Evolutionary conservation across 1,140 invertebrate genomes (phyloP).

Genomic region (Penaeus japonicus): DNA sequence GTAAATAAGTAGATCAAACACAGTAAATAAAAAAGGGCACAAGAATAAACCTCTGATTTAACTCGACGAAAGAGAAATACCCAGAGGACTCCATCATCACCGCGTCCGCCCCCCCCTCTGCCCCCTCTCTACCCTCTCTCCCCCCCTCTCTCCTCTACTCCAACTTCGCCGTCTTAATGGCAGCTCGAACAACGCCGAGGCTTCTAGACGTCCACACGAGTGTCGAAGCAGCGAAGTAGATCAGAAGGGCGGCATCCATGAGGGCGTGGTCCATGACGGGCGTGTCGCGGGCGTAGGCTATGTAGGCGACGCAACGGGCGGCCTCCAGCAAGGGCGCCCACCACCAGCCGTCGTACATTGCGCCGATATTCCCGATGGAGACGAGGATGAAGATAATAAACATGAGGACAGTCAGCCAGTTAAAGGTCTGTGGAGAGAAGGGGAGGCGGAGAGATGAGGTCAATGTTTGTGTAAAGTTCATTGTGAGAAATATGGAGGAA

Average conservation of each 20-base stretch:
- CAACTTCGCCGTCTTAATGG: not conserved
- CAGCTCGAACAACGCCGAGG: not conserved
- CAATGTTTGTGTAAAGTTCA: too few relatives aligned
- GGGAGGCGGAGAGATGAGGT: too few relatives aligned
- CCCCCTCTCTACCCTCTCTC: not conserved
- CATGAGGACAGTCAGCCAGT: not conserved
- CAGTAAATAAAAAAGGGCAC: too few relatives aligned
- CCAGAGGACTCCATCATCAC: not conserved
- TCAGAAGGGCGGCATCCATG: not conserved
- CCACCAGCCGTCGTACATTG: conserved; percentile 33
- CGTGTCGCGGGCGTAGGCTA: conserved; percentile 3
- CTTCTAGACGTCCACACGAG: conserved; percentile 32
- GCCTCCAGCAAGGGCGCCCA: conserved; percentile 24
- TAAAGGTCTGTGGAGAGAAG: too few relatives aligned
- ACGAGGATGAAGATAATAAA: conserved; percentile 17
- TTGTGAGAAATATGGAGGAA: too few relatives aligned
- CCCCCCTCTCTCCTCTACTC: not conserved
- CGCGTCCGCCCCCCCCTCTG: not conserved
- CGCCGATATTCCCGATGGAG: conserved; percentile 20
- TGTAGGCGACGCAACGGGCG: conserved; percentile 14
- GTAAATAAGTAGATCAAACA: too few relatives aligned
- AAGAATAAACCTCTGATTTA: too few relatives aligned
- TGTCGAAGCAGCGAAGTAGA: conserved; percentile 27
- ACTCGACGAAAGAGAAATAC: too few relatives aligned
- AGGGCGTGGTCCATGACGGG: not conserved